A percentile compares a stretch with the other conserved stretches of the same genome.
Evolutionary conservation across 2,797 vertebrate species (phyloP).

Genomic region (Sebastes baramenuke): DNA sequence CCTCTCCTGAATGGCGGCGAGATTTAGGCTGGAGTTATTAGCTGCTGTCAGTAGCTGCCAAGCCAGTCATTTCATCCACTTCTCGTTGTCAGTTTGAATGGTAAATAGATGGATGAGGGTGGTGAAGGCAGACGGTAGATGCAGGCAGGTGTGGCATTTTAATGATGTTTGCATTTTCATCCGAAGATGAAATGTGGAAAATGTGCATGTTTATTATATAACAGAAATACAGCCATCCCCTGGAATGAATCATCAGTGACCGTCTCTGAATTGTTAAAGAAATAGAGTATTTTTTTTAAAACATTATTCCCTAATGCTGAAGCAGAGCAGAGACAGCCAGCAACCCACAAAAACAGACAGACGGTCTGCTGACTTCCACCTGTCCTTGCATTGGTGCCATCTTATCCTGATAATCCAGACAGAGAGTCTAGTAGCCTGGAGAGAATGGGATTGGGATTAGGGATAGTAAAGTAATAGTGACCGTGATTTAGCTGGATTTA

Average conservation of each 20-base stretch:
- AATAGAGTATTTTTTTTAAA: not conserved
- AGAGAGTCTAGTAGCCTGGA: constrained; percentile 25
- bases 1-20: not conserved
- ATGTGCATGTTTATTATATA: not conserved
- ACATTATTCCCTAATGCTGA: not conserved
- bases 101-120: not conserved
- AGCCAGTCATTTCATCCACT: not conserved
- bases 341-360: constrained; percentile 38
- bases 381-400: constrained; percentile 34
- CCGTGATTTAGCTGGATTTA: constrained; percentile 29
- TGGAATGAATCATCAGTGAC: not conserved
- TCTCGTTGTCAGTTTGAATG: constrained; percentile 3
- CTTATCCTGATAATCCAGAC: constrained; percentile 62
- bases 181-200: not conserved
- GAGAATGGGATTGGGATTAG: constrained; percentile 58
- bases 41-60: not conserved
- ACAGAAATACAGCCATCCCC: not conserved
- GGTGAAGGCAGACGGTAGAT: not conserved
- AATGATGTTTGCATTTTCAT: not conserved
- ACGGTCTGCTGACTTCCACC: constrained; percentile 32
- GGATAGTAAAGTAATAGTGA: constrained; percentile 38
- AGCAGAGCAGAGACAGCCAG: not conserved
- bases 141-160: constrained; percentile 2
- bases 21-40: constrained; percentile 9
- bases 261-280: not conserved